A percentile compares a stretch with the other conserved stretches of the same genome.
These are phyloP conservation scores for Saccopteryx bilineata DNA, from an alignment of 2,113 vertebrate species.

Conservation along the genomic window DNA sequence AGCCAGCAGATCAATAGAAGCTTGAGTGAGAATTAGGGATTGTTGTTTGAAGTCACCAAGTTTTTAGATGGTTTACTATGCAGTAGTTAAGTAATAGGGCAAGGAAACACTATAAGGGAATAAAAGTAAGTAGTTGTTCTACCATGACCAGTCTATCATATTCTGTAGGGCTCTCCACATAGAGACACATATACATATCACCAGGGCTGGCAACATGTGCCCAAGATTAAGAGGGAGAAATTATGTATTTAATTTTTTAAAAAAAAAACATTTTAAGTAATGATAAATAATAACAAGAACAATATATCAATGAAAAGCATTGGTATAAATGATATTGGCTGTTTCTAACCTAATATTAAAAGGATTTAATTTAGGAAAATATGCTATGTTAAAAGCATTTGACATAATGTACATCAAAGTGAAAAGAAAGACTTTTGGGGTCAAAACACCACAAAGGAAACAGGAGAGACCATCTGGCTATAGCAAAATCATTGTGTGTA, in stretches of 20 bases:
- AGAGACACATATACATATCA: background rate
- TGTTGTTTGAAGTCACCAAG: background rate
- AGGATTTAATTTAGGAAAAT: conserved; percentile 9
- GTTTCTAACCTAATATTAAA: conserved; percentile 35
- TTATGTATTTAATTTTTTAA: background rate
- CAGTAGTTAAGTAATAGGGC: background rate
- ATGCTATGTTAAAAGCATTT: conserved; percentile 12
- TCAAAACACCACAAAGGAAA: background rate
- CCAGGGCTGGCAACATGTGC: background rate
- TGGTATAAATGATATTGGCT: background rate
- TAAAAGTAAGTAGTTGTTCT: conserved; percentile 9
- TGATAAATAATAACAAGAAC: background rate
- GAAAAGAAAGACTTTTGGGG: background rate
- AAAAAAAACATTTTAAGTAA: conserved; percentile 51
- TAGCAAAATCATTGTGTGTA: conserved; percentile 33
- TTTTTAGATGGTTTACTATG: conserved; percentile 12
- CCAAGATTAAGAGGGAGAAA: background rate
- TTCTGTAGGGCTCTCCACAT: background rate
- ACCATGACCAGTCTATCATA: background rate
- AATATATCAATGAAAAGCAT: background rate
- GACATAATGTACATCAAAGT: background rate
- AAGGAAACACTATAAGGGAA: background rate
- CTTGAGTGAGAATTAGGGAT: background rate
- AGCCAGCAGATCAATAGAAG: background rate
- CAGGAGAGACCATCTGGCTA: background rate